A percentile compares a stretch with the other conserved stretches of the same genome.
These are phyloP conservation scores for Microcebus tavaratra DNA, from an alignment of 2,113 vertebrate species.

Conservation along the genomic window DNA sequence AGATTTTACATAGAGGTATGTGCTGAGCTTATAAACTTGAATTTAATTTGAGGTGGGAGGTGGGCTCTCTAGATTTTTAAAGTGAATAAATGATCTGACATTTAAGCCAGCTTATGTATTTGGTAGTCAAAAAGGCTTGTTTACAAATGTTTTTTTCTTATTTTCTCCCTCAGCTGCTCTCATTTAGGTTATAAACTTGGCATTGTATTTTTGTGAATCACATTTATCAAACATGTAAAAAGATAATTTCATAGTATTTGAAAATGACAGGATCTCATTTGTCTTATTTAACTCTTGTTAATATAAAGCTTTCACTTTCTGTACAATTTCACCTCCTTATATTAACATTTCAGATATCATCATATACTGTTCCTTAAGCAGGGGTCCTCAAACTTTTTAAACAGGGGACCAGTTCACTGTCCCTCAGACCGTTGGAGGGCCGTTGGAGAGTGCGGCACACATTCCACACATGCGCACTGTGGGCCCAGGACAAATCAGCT, in stretches of 20 bases:
- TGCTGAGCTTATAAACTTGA: constrained; percentile 57
- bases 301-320: background rate
- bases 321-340: background rate
- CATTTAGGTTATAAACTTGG: background rate
- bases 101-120: constrained; percentile 36
- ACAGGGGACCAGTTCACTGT: too few relatives aligned
- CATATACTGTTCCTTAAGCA: background rate
- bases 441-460: too few relatives aligned
- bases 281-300: background rate
- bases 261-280: background rate
- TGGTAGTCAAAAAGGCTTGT: background rate
- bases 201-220: constrained; percentile 11
- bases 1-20: constrained; percentile 98
- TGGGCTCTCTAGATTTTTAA: constrained; percentile 2
- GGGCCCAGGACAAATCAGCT: too few relatives aligned
- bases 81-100: background rate
- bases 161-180: background rate
- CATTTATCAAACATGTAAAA: constrained; percentile 38
- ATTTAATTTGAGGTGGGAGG: background rate
- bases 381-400: too few relatives aligned
- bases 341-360: background rate
- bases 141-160: background rate
- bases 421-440: too few relatives aligned
- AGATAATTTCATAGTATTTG: constrained; percentile 15
- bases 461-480: too few relatives aligned